phyloP scores from a whole-genome alignment of 2,888 invertebrate species.

The Tiphia femorata region DNA sequence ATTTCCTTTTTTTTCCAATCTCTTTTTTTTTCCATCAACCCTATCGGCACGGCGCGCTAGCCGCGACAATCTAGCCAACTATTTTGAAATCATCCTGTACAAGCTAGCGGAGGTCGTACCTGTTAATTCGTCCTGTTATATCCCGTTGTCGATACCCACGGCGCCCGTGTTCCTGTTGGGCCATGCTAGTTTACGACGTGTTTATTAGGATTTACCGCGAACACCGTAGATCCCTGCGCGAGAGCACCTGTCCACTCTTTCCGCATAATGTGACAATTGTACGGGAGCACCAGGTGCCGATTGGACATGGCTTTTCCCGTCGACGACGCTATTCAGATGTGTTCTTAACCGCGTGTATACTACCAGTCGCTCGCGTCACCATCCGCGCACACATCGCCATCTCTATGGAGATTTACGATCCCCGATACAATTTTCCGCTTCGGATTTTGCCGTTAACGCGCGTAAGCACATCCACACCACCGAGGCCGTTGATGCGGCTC shows the following conservation, averaged over 20 bases:
- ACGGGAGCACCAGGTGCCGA: constrained; percentile 44
- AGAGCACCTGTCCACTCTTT: constrained; percentile 34
- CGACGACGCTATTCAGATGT: constrained; percentile 23
- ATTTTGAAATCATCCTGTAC: too few relatives aligned
- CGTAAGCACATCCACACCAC: too few relatives aligned
- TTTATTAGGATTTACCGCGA: constrained; percentile 45
- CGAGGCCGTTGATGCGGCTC: too few relatives aligned
- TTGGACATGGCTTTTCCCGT: constrained; percentile 32
- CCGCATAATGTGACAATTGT: constrained; percentile 46
- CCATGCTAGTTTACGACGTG: constrained; percentile 43
- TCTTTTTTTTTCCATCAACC: too few relatives aligned
- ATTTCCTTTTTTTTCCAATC: too few relatives aligned
- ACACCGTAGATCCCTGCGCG: constrained; percentile 16
- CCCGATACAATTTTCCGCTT: not conserved
- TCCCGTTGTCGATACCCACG: constrained; percentile 18
- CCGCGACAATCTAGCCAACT: too few relatives aligned
- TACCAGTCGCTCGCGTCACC: too few relatives aligned
- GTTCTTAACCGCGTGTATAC: too few relatives aligned
- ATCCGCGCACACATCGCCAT: constrained; percentile 13
- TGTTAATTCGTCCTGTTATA: constrained; percentile 27
- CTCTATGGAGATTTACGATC: constrained; percentile 47
- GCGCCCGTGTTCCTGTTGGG: too few relatives aligned
- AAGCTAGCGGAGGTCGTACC: too few relatives aligned
- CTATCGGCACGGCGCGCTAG: too few relatives aligned
- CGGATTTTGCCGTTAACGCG: not conserved